Evolutionary conservation across 2,113 vertebrate genomes (phyloP), one percentile per base, ranked within the genome.

Genomic region (Sorex fumeus): DNA sequence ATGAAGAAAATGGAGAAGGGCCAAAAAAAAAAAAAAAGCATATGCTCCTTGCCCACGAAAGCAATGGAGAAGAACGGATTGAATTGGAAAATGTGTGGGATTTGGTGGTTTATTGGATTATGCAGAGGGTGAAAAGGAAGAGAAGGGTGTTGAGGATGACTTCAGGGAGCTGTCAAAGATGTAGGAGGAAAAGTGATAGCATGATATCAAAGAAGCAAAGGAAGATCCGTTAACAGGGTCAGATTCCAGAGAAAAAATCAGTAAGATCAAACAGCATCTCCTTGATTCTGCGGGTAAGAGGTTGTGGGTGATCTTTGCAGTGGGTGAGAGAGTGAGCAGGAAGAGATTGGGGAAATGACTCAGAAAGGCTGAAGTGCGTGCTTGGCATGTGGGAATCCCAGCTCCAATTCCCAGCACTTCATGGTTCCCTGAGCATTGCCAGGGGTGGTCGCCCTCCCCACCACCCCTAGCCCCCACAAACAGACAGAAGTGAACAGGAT

Each of bases 101-200:
- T 75, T 78, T 90, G 40, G 34, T 75, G 84, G 92, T 78, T 91
- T 87, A 88, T 3, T 75, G 45, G 80, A 86, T 69, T 45, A 11
- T 43, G 28, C 23, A 43, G 64, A 36, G 34, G 27, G 87, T 40
- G 12, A 45, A 40, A 74, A 50, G 7, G 30, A 53, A 62, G 75
- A 92, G 62, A 40, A 32, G 89, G 78, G 74, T 66, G 64, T 32
- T 81, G 53, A 93, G 36, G 12, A 71, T 83, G 60, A 90, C 25
- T 88, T 83, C 83, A 66, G 27, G 69, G 88, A 86, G 60, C 94
- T 7, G 9, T 74, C 45, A 87, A 30, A 87, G 71, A 78, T 25
- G 19, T 30, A 45, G 30, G 76, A 88, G 45, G 36, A 78, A 91
- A 87, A 88, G 21, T 43, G 12, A 36, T 79, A 40, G 88, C 47